Percentiles rank a stretch among this genome's conserved stretches.
Evolutionary conservation across 1,140 invertebrate genomes (phyloP).

Genomic region (Orchestia grillus): DNA sequence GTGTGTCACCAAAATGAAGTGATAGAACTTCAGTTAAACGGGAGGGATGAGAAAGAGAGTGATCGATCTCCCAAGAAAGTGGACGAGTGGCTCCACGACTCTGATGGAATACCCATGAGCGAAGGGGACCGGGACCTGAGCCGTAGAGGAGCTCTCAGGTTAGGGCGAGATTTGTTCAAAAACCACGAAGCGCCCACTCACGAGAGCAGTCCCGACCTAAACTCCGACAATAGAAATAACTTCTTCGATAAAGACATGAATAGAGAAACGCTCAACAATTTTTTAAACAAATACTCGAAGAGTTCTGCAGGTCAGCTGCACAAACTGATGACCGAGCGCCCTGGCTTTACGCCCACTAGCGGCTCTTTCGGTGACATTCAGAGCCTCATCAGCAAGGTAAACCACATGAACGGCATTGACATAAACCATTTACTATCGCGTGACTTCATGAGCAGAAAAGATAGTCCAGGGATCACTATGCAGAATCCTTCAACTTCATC

Average conservation of each 20-base stretch:
- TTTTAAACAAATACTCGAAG: conserved; percentile 3
- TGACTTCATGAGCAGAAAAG: background rate
- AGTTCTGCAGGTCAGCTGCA: background rate
- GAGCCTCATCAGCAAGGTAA: conserved; percentile 3
- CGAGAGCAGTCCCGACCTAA: background rate
- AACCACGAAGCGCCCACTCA: background rate
- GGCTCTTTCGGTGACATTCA: conserved; percentile 8
- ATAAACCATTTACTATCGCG: background rate
- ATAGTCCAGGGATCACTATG: background rate
- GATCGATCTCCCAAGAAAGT: background rate
- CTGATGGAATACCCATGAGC: background rate
- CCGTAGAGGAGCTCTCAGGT: background rate
- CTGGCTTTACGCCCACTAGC: background rate
- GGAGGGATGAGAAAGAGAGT: conserved; percentile 3
- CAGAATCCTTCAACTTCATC: conserved; percentile 20
- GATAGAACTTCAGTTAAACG: conserved; percentile 1
- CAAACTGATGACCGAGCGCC: conserved; percentile 2
- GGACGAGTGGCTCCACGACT: background rate
- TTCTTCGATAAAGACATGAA: background rate
- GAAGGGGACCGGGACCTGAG: background rate
- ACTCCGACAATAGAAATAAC: background rate
- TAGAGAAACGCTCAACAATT: background rate
- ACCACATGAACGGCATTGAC: conserved; percentile 20
- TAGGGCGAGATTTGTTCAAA: background rate
- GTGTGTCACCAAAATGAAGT: background rate